These are phyloP conservation scores for Vireo altiloquus DNA, from an alignment of 2,113 vertebrate species.

Conservation along the genomic window DNA sequence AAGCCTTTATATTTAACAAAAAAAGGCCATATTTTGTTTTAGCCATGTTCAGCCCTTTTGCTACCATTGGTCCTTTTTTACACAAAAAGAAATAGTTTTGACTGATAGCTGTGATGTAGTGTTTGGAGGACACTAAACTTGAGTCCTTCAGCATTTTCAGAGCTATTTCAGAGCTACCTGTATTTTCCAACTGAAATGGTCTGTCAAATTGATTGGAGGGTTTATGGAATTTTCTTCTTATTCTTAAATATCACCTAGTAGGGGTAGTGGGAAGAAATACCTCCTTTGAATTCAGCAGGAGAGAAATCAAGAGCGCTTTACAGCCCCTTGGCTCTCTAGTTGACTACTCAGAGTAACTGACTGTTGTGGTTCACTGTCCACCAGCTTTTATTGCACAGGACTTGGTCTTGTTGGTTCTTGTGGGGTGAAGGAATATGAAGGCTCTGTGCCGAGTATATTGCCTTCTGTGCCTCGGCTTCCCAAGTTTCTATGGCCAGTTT, in stretches of 20 bases:
- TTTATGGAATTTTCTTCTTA: background rate
- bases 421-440: background rate
- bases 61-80: background rate
- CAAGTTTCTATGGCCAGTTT: background rate
- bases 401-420: background rate
- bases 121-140: background rate
- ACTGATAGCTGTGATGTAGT: background rate
- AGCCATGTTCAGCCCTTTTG: background rate
- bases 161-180: background rate
- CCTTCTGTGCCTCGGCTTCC: background rate
- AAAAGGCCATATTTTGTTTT: background rate
- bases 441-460: background rate
- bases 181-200: background rate
- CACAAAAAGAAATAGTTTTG: background rate
- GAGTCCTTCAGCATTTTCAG: background rate
- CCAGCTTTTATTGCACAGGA: background rate
- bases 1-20: background rate
- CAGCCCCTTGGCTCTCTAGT: background rate
- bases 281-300: background rate
- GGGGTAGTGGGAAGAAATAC: background rate
- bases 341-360: background rate
- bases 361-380: background rate
- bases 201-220: background rate
- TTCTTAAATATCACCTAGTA: background rate
- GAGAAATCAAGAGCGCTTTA: background rate